Evolutionary conservation across 1,140 invertebrate genomes (phyloP).

Genomic region (Mizuhopecten yessoensis): DNA sequence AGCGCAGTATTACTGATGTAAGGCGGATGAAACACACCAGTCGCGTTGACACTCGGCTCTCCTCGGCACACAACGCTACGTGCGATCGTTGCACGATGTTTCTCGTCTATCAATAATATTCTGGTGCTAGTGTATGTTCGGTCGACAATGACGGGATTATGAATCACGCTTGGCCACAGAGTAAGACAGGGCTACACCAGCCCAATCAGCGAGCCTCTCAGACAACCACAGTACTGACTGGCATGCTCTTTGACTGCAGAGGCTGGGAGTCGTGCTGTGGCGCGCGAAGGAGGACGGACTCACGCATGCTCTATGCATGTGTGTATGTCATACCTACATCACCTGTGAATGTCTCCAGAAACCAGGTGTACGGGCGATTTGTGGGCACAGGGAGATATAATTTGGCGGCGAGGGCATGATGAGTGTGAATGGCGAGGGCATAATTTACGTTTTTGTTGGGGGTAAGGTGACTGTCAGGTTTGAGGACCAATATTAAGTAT

Average conservation of each 20-base stretch:
- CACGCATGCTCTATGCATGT: constrained; percentile 15
- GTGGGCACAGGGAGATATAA: not conserved
- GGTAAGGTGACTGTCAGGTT: too few relatives aligned
- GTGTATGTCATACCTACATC: constrained; percentile 12
- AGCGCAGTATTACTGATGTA: not conserved
- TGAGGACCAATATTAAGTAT: too few relatives aligned
- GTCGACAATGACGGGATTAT: constrained; percentile 25
- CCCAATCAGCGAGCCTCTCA: not conserved
- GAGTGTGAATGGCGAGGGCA: too few relatives aligned
- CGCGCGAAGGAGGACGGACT: constrained; percentile 14
- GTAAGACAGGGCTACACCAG: not conserved
- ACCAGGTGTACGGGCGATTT: not conserved
- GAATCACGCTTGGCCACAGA: not conserved
- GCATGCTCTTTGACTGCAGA: constrained; percentile 16
- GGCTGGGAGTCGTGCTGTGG: constrained; percentile 20
- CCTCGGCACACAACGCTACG: not conserved
- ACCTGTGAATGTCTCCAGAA: not conserved
- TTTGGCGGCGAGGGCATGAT: too few relatives aligned
- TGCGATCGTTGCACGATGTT: not conserved
- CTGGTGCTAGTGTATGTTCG: not conserved
- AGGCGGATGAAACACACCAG: not conserved
- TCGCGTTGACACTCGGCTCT: constrained; percentile 27
- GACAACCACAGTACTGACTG: not conserved
- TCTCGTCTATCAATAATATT: constrained; percentile 10
- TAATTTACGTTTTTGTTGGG: too few relatives aligned